phyloP scores from a whole-genome alignment of 2,797 vertebrate genomes.

The Microchirus variegatus region DNA sequence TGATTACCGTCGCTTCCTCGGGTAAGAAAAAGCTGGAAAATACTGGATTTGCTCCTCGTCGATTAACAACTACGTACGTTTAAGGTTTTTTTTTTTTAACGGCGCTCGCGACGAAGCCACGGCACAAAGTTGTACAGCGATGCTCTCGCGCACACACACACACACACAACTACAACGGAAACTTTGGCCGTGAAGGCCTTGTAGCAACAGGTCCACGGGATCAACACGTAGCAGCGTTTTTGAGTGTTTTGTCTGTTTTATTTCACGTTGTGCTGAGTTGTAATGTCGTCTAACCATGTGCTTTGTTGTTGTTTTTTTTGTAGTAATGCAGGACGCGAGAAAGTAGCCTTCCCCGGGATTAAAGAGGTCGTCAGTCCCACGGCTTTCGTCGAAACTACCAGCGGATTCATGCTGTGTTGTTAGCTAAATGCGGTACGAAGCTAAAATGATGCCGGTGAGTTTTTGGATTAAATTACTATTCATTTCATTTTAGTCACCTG shows the following conservation, averaged over 20 bases:
- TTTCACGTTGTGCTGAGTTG: neutral
- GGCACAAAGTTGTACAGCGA: constrained; percentile 63
- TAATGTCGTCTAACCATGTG: neutral
- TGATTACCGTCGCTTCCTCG: constrained; percentile 29
- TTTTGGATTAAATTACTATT: constrained; percentile 14
- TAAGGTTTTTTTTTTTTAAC: rapidly evolving
- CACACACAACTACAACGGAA: constrained; percentile 64
- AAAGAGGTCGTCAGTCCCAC: constrained; percentile 56
- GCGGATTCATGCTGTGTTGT: constrained; percentile 60
- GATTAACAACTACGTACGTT: rapidly evolving
- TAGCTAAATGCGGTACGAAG: constrained; percentile 90
- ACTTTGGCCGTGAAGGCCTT: constrained; percentile 77
- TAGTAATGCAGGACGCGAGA: constrained; percentile 54
- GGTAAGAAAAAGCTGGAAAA: constrained; percentile 49
- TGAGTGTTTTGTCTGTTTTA: neutral
- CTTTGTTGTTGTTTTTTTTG: constrained; percentile 20
- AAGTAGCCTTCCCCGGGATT: constrained; percentile 67
- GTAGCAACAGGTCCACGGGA: constrained; percentile 76
- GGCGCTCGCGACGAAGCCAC: neutral
- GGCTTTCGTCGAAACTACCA: constrained; percentile 74
- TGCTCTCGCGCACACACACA: constrained; percentile 21
- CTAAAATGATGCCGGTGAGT: constrained; percentile 98
- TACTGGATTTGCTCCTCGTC: rapidly evolving
- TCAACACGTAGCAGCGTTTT: neutral
- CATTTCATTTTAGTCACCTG: constrained; percentile 8